Conservation (phyloP, 2,797 vertebrate genomes). For the Enteromius anoplus region DNA sequence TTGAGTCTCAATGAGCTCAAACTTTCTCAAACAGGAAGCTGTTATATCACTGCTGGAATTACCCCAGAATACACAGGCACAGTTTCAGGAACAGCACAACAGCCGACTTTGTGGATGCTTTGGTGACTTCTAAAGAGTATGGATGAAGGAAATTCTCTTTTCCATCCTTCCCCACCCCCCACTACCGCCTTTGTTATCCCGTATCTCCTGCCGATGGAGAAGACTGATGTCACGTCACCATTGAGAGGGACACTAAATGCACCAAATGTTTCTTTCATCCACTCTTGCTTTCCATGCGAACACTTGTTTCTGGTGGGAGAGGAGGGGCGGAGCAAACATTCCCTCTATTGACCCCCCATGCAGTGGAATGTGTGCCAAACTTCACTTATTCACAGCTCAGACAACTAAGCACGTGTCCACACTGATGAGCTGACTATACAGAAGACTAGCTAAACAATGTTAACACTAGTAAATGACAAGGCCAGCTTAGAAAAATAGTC, state of each 20-base stretch:
- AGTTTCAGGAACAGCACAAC: slow-evolving; percentile 37
- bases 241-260: slow-evolving; percentile 39
- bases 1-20: slow-evolving; percentile 10
- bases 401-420: slow-evolving; percentile 48
- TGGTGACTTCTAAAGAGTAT: slow-evolving; percentile 33
- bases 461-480: background rate
- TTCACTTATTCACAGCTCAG: slow-evolving; percentile 58
- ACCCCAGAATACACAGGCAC: slow-evolving; percentile 30
- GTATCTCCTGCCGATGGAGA: slow-evolving; percentile 35
- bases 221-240: slow-evolving; percentile 44
- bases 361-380: slow-evolving; percentile 59
- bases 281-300: slow-evolving; percentile 58
- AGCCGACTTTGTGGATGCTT: slow-evolving; percentile 23
- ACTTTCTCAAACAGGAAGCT: slow-evolving; percentile 5
- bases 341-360: slow-evolving; percentile 60
- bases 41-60: slow-evolving; percentile 48
- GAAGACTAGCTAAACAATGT: slow-evolving; percentile 22
- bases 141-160: slow-evolving; percentile 65
- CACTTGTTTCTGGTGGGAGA: slow-evolving; percentile 54
- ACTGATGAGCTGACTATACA: slow-evolving; percentile 16
- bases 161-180: slow-evolving; percentile 43
- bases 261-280: slow-evolving; percentile 54
- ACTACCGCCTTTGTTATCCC: slow-evolving; percentile 1
- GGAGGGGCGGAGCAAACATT: slow-evolving; percentile 41
- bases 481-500: background rate